Evolutionary conservation across 1,140 invertebrate species (phyloP).

Genomic region (Nephotettix cincticeps): DNA sequence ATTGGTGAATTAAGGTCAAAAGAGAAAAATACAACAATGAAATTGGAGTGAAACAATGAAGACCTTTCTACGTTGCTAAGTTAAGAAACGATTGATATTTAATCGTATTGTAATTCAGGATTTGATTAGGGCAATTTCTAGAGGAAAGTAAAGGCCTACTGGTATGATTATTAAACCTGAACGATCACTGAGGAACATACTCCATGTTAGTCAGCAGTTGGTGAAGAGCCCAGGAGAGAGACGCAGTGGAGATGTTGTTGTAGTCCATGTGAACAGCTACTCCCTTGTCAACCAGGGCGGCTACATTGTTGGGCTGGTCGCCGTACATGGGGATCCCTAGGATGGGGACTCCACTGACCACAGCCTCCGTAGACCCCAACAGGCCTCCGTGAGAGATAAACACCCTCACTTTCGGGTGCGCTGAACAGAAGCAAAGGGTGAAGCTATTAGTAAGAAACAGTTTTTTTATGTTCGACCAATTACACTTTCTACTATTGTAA

Average conservation of each 20-base stretch:
- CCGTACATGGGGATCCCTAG: slow-evolving; percentile 42
- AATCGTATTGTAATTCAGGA: too few relatives aligned
- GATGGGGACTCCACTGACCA: slow-evolving; percentile 50
- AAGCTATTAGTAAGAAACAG: too few relatives aligned
- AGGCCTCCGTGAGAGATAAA: slow-evolving; percentile 55
- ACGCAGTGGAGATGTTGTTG: slow-evolving; percentile 44
- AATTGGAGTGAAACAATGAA: too few relatives aligned
- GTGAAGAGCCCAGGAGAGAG: slow-evolving; percentile 38
- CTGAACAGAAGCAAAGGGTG: slow-evolving; percentile 35
- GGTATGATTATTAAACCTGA: not conserved
- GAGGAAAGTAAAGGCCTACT: too few relatives aligned
- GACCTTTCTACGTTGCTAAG: too few relatives aligned
- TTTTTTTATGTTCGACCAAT: too few relatives aligned
- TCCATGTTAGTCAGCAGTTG: slow-evolving; percentile 40
- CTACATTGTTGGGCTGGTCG: slow-evolving; percentile 44
- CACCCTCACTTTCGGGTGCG: slow-evolving; percentile 45
- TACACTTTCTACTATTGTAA: too few relatives aligned
- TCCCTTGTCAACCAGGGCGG: slow-evolving; percentile 28
- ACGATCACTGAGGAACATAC: too few relatives aligned
- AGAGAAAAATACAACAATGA: too few relatives aligned
- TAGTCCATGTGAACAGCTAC: slow-evolving; percentile 44
- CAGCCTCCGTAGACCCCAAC: slow-evolving; percentile 49
- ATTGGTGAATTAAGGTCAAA: too few relatives aligned
- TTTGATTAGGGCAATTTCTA: too few relatives aligned
- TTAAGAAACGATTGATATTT: too few relatives aligned